A percentile compares a stretch with the other conserved stretches of the same genome.
These are phyloP conservation scores for Cavia aperea DNA, from an alignment of 2,113 vertebrate species.

Conservation along the genomic window DNA sequence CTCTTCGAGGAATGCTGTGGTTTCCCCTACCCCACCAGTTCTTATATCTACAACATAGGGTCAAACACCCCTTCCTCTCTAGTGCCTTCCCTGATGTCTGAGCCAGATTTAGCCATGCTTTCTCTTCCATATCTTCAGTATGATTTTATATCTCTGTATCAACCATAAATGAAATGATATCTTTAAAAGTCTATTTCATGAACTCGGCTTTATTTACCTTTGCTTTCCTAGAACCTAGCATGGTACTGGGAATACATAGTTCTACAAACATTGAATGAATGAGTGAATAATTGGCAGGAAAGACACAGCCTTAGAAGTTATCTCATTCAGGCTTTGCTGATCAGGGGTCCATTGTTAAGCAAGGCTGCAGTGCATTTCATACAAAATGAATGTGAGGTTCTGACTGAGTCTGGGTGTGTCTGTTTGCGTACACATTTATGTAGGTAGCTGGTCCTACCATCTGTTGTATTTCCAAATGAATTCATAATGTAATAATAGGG, in stretches of 20 bases:
- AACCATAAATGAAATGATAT: background rate
- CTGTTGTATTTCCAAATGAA: background rate
- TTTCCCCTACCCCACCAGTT: fast-evolving
- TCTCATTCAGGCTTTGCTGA: background rate
- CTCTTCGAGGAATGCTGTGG: background rate
- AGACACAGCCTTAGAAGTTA: background rate
- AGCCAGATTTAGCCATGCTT: background rate
- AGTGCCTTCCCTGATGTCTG: background rate
- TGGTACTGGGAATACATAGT: background rate
- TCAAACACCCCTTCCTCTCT: background rate
- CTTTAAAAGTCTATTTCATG: background rate
- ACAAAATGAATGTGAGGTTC: background rate
- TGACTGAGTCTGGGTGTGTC: background rate
- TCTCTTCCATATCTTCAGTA: background rate
- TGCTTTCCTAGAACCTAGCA: background rate
- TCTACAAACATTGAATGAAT: background rate
- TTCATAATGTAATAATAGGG: background rate
- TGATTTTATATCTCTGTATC: background rate
- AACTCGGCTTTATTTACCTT: background rate
- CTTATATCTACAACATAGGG: background rate
- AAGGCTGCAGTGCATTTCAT: background rate
- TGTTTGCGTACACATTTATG: background rate
- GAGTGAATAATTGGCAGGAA: background rate
- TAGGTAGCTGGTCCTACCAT: background rate
- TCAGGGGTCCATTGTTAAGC: background rate